Evolutionary conservation across 2,113 vertebrate genomes (phyloP), one percentile per base, ranked within the genome.

Genomic region (Sigmodon hispidus): DNA sequence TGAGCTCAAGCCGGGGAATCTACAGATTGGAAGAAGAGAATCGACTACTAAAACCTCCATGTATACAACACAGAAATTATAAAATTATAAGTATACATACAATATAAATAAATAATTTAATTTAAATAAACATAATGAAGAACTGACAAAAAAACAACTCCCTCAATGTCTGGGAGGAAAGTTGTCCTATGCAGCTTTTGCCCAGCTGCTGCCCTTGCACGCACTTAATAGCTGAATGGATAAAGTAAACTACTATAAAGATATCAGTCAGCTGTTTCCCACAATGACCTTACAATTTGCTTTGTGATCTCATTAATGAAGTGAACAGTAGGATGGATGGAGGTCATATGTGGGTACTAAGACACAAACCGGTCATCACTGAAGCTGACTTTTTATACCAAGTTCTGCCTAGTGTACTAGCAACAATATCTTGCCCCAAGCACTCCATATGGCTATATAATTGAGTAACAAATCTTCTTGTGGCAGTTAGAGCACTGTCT

Each of bases 391-490:
- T 91, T 94, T 92, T 45, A 29, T 45, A 76, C 55, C 67, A 92
- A 17, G 90, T 92, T 93, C 67, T 57, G 4, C n/a, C 65, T 80
- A 17, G 87, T 84, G 43, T 57, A 75, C 77, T 2, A 40, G 45
- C 57, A 88, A n/a, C 50, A 87, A 50, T 90, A 36, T 76, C 59
- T 57, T 79, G 79, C 81, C 43, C 55, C 29, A 45, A 73, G 89
- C 10, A 21, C 70, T 90, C 50, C 1, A 2, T 43, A 57, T 50
- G 76, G 63, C 59, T 63, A 50, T 45, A 57, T 50, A 95, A 92
- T 89, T 94, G 57, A 87, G 80, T 87, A 76, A 83, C 84, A 96
- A 94, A 95, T 92, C 80, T 92, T 48, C 57, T 63, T 1, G 5
- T 72, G 65, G 24, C 50, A 95, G 55, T 31, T 79, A 59, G 76